Percentiles rank a stretch among this genome's conserved stretches.
phyloP scores from a whole-genome alignment of 2,797 vertebrate species.

The Gobio occitaniae region DNA sequence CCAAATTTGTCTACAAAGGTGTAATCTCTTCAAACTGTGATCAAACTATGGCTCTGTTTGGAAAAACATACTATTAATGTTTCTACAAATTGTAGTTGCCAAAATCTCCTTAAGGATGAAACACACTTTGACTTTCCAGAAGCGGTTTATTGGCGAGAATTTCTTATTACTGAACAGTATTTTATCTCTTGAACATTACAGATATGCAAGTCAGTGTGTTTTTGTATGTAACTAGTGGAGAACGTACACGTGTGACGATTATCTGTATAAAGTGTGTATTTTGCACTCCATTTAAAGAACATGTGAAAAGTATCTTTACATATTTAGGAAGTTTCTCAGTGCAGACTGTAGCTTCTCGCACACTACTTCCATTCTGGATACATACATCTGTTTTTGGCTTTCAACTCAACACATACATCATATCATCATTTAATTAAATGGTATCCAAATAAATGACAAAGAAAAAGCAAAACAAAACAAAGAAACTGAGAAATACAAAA shows the following conservation, averaged over 20 bases:
- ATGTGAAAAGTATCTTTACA: background rate
- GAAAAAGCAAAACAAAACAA: conserved; percentile 2
- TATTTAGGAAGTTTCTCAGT: conserved; percentile 5
- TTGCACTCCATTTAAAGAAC: background rate
- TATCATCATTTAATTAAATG: background rate
- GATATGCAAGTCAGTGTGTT: conserved; percentile 27
- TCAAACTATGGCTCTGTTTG: background rate
- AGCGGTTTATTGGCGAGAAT: conserved; percentile 50
- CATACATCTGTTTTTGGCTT: conserved; percentile 30
- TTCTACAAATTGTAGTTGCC: background rate
- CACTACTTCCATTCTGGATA: background rate
- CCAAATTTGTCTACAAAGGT: background rate
- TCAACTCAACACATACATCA: conserved; percentile 28
- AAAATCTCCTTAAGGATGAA: background rate
- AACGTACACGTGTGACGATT: background rate
- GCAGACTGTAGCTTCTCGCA: conserved; percentile 4
- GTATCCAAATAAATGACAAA: conserved; percentile 16
- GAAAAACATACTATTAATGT: background rate
- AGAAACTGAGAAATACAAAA: conserved; percentile 5
- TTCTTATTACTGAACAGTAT: conserved; percentile 26
- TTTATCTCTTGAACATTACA: conserved; percentile 33
- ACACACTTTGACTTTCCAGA: conserved; percentile 34
- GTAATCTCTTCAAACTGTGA: background rate
- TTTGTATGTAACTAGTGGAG: conserved; percentile 9
- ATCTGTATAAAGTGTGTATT: conserved; percentile 7